Conservation (phyloP, 1,140 invertebrate species). For the Orussus abietinus region DNA sequence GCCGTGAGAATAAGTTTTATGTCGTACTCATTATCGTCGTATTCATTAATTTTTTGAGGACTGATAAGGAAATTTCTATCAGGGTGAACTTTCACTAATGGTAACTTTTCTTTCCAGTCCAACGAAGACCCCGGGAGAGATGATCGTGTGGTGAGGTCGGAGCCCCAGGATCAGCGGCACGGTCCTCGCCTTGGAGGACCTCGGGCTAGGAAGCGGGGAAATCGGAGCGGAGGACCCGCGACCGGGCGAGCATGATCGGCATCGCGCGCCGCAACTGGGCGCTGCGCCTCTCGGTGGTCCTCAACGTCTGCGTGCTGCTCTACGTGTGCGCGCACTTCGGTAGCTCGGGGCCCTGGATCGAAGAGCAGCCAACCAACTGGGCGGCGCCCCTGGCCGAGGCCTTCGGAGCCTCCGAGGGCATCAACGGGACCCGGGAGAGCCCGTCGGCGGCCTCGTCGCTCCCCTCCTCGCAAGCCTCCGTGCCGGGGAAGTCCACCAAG, state of each 20-base stretch:
- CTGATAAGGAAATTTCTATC: too few relatives aligned
- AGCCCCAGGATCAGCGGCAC: conserved; percentile 12
- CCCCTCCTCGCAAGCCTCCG: conserved; percentile 6
- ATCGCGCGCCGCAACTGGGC: conserved; percentile 65
- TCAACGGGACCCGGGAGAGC: conserved; percentile 7
- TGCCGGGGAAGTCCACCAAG: too few relatives aligned
- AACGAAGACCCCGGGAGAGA: too few relatives aligned
- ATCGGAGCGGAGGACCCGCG: conserved; percentile 7
- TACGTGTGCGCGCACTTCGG: conserved; percentile 62
- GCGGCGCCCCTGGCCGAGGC: conserved; percentile 33
- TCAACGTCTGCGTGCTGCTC: conserved; percentile 67
- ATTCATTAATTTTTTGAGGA: too few relatives aligned
- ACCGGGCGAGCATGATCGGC: conserved; percentile 27
- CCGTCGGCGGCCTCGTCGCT: conserved; percentile 10
- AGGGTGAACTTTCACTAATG: too few relatives aligned
- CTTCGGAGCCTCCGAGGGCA: conserved; percentile 10
- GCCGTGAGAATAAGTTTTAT: too few relatives aligned
- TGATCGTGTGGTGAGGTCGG: too few relatives aligned
- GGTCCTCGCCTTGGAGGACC: conserved; percentile 20
- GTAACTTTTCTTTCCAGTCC: too few relatives aligned
- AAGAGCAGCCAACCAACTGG: conserved; percentile 38
- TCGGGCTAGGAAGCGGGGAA: conserved; percentile 11
- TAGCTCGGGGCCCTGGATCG: conserved; percentile 48
- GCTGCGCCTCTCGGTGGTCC: conserved; percentile 68
- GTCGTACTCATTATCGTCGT: too few relatives aligned